Evolutionary conservation across 1,140 invertebrate species (phyloP).

Genomic region (Zaprionus vittiger): DNA sequence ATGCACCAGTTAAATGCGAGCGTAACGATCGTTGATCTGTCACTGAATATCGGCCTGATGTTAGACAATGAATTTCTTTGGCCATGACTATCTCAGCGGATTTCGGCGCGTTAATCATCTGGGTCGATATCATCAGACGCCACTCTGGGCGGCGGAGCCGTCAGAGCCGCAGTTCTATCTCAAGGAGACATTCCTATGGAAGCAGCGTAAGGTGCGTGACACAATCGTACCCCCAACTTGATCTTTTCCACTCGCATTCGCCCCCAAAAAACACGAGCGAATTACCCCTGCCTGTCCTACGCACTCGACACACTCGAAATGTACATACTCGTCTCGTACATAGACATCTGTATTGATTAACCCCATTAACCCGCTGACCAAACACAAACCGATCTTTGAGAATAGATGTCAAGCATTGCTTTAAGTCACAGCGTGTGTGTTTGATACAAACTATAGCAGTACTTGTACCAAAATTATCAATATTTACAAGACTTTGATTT

Average conservation of each 20-base stretch:
- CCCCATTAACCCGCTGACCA: conserved; percentile 63
- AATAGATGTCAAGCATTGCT: conserved; percentile 52
- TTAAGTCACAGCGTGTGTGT: conserved; percentile 11
- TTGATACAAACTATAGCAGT: background rate
- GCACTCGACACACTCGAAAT: background rate
- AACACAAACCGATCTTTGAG: conserved; percentile 48
- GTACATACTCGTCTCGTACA: conserved; percentile 5
- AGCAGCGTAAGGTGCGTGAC: conserved; percentile 59
- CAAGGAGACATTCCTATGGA: conserved; percentile 62
- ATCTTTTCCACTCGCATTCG: background rate
- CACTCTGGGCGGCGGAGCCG: conserved; percentile 48
- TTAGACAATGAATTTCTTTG: conserved; percentile 73
- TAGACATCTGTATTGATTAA: conserved; percentile 49
- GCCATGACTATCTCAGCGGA: conserved; percentile 71
- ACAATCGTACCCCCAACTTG: background rate
- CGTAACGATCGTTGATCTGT: conserved; percentile 35
- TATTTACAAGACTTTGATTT: background rate
- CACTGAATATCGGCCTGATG: conserved; percentile 38
- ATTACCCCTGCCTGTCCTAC: background rate
- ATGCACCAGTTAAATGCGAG: conserved; percentile 22
- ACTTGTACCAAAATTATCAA: background rate
- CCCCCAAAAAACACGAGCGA: background rate
- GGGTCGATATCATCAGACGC: conserved; percentile 25
- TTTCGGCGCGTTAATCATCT: conserved; percentile 67
- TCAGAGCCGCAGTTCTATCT: conserved; percentile 49